Conservation (phyloP, 2,797 vertebrate species). For the Enteromius viviparus region DNA sequence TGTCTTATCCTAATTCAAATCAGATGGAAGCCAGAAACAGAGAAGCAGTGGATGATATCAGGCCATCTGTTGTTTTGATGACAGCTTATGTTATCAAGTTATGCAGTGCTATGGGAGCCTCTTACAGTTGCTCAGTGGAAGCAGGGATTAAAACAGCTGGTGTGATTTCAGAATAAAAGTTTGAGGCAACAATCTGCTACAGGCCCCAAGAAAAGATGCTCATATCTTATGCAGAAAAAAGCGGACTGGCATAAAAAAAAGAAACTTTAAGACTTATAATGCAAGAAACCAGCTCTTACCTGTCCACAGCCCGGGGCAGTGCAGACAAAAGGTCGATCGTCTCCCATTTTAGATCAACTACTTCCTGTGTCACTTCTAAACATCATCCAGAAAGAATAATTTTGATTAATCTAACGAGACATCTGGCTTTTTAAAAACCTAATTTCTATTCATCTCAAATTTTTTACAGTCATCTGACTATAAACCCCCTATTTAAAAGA, state of each 20-base stretch:
- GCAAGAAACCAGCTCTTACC: conserved; percentile 74
- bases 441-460: not conserved
- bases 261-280: not conserved
- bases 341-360: conserved; percentile 86
- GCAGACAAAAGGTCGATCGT: conserved; percentile 97
- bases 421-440: not conserved
- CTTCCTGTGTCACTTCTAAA: conserved; percentile 62
- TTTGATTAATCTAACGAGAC: not conserved
- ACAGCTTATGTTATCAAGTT: conserved; percentile 44
- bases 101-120: conserved; percentile 34
- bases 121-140: conserved; percentile 40
- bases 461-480: not conserved
- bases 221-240: not conserved
- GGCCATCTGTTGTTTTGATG: conserved; percentile 46
- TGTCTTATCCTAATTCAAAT: conserved; percentile 29
- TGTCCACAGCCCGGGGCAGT: conserved; percentile 94
- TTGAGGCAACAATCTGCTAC: not conserved
- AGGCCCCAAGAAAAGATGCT: not conserved
- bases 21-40: conserved; percentile 17
- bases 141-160: conserved; percentile 42
- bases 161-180: conserved; percentile 27
- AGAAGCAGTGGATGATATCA: conserved; percentile 13
- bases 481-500: not conserved
- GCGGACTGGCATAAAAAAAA: not conserved
- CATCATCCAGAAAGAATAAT: conserved; percentile 50